Evolutionary conservation across 2,888 invertebrate species (phyloP), one percentile per base, ranked within the genome.

Genomic region (Agrotis exclamationis): DNA sequence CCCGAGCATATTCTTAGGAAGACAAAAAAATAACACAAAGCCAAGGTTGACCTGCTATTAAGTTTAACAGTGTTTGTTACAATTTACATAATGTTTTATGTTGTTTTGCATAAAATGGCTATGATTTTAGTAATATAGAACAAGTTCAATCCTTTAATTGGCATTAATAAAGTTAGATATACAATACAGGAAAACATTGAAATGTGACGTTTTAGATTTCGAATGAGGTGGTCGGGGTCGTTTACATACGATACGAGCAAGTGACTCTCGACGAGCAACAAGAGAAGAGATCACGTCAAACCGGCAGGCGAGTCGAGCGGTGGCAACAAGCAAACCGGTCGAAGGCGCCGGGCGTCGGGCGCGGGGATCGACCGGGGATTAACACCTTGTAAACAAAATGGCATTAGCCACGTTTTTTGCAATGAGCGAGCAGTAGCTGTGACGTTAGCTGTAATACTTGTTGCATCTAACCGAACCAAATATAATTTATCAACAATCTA

Each of bases 341-440:
- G 93, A 85, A 88, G 95, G 96, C 96, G 95, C 95, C 96, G 92
- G 86, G 84, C 91, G 92, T 87, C 92, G 89, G 85, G 86, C 86
- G 90, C 88, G 87, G 88, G 92, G 92, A 86, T 86, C 89, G 86
- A 87, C 89, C 87, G 87, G 84, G 92, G 92, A 93, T 94, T 94
- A 95, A 93, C 95, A 92, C 92, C 91, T 93, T 94, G 95, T 95
- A 95, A 95, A 95, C 95, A 94, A 94, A 93, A 94, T 94, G 91
- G 94, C 93, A 92, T 93, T 93, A 92, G 90, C 85, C 85, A 89
- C 84, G 86, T 88, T 91, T 91, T 89, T 90, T 89, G 87, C 86
- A 76, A 77, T 76, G 67, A 83, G 54, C 76, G 82, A 84, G 82
- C 80, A 57, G 78, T 79, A 80, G 80, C 68, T 85, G 82, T 47